Percentiles rank a stretch among this genome's conserved stretches.
Evolutionary conservation across 2,888 invertebrate species (phyloP).

Genomic region (Rotaria socialis): DNA sequence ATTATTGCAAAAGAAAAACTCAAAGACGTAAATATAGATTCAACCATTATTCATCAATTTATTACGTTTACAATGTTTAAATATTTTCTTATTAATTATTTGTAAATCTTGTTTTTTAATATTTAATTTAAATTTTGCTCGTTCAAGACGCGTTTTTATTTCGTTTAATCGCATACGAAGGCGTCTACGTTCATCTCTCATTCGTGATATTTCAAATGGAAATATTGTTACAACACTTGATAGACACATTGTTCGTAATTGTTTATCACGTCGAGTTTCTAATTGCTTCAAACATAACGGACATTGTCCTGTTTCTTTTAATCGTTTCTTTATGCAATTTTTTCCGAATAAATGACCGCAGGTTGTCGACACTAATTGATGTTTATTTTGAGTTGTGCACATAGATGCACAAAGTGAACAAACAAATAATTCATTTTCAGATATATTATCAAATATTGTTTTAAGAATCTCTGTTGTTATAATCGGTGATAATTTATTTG

Average conservation of each 20-base stretch:
- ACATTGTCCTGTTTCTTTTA: slow-evolving; percentile 8
- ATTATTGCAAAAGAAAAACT: no score
- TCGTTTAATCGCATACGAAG: neutral
- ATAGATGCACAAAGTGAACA: slow-evolving; percentile 3
- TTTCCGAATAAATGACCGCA: slow-evolving; percentile 35
- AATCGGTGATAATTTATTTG: neutral
- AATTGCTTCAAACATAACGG: neutral
- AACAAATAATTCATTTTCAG: slow-evolving; percentile 22
- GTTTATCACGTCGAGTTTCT: neutral
- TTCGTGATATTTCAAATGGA: slow-evolving; percentile 1
- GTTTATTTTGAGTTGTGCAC: slow-evolving; percentile 17
- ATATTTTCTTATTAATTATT: slow-evolving; percentile 1
- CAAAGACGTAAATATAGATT: no score
- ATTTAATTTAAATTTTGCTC: neutral
- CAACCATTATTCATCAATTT: neutral
- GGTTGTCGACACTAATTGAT: slow-evolving; percentile 31
- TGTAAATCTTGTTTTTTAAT: neutral
- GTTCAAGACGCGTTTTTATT: neutral
- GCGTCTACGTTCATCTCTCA: slow-evolving; percentile 21
- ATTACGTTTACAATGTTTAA: neutral
- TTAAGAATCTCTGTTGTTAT: neutral
- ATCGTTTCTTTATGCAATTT: slow-evolving; percentile 23
- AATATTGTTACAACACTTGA: slow-evolving; percentile 29
- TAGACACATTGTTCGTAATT: slow-evolving; percentile 32
- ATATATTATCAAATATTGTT: slow-evolving; percentile 23